Base-by-base conservation (phyloP, 2,113 vertebrate species). In the Petromus typicus region DNA sequence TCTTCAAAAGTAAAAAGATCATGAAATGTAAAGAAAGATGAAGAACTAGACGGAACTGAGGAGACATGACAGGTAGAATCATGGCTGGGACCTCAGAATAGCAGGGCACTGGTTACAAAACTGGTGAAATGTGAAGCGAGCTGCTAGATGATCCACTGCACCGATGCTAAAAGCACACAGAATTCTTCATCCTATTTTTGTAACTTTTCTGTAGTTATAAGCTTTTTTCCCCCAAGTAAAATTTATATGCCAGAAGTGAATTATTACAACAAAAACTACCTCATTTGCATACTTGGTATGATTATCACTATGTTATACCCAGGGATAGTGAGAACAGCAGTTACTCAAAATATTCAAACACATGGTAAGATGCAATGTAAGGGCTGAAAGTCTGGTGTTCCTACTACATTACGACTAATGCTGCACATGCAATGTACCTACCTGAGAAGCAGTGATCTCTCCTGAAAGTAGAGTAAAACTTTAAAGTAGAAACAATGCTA, bases 211-310 rank as follows among this genome's bases (percentile, higher is more conserved):
- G 7, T 32, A 86, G 5, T 2, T 61, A 37, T 75, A 56, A 45
- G 45, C 25, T 73, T 83, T 79, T 80, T 51, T 51, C 59, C 30
- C 27, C 43, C 30, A 79, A 94, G 83, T 86, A 54, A 75, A 56
- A 54, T 64, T 86, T 78, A 86, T 12, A n/a, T 59, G 56, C 7
- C 25, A 73, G 32, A 37, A 78, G 78, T 34, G 34, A 16, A 78
- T 37, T 51, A 63, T 27, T 30, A 76, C n/a, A 75, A 91, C 37
- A 89, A 0, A 75, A 56, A 67, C 61, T 30, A 48, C 43, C 16
- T 71, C 23, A 86, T 89, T 71, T 89, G 16, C 34, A 86, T 78
- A 94, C 75, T 75, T 90, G 63, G n/a, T 86, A 32, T 51, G 22
- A 56, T 51, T 82, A 78, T 82, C 20, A 76, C 22, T 57, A 83